Evolutionary conservation across 2,797 vertebrate genomes (phyloP), one percentile per base, ranked within the genome.

Genomic region (Sarcoramphus papa): DNA sequence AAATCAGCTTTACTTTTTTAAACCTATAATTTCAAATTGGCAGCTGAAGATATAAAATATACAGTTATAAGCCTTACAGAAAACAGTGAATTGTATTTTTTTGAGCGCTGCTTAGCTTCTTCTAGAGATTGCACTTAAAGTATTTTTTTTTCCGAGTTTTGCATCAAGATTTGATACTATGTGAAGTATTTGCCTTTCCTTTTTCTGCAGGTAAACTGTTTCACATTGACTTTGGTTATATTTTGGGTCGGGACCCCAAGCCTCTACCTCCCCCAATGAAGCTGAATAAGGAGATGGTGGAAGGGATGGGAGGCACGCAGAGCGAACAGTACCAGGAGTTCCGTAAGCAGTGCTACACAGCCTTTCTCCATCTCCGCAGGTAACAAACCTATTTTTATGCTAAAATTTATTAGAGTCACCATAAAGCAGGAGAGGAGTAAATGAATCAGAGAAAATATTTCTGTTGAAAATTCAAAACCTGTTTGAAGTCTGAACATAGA

Each of bases 281-380:
- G 97, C 98, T 99, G 97, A 99, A 99, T 95, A 99, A 99, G 90
- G 99, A 99, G 97, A 99, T 99, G 99, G 99, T 99, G 82, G 99
- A 99, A 98, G 99, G 99, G 23, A 99, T 99, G 99, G 99, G 99
- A 4, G 99, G 99, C 81, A 99, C 99, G 4, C 99, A 99, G 98
- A 99, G 99, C 2, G 99, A 99, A 91, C 99, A 99, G 97, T 99
- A 99, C 98, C 99, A 99, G 92, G 99, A 99, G 95, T 99, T 99
- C 96, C 99, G 99, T 53, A 99, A 99, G 91, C 99, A 99, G 97
- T 99, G 99, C 95, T 99, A 99, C 97, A 99, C 99, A 0, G 99
- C 99, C 62, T 99, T 99, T 95, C 98, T 99, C 35, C 99, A 99
- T 95, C 98, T 99, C 19, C 98, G 99, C 96, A 99, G 99, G 99